Base-by-base conservation (phyloP, 1,140 invertebrate species). In the Nasonia longicornis region DNA sequence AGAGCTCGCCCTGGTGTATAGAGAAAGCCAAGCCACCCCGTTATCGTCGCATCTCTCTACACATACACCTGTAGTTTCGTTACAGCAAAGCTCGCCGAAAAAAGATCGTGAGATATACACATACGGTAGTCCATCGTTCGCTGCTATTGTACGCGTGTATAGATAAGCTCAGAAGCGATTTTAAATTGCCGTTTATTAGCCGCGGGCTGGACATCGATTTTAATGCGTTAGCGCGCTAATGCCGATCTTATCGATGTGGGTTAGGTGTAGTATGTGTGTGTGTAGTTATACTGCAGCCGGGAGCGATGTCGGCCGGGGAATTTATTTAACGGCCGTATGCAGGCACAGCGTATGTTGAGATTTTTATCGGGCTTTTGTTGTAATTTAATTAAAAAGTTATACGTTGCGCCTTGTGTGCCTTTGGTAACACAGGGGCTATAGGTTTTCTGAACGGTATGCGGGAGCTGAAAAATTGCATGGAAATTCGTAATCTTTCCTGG, bases 101-200 rank as follows among this genome's bases (percentile, higher is more conserved):
- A 58, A 58, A 58, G 7, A 20, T 58, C 45, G 6, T n/a, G 52
- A n/a, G 20, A 20, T 20, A 58, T 14, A n/a, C 1, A 58, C 20
- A 45, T 6, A 35, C 31, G 4, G 48, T 4, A 52, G 48, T 52
- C 16, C 12, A 2, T 52, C 16, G 16, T 48, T 48, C 12, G 11
- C 45, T 3, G 45, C 45, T 12, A 12, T 48, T 48, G 45, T 16
- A 48, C 10, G 45, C 4, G 45, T 16, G 12, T 16, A 1, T 1
- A 58, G 20, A 58, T 58, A 58, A 58, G 52, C 20, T 20, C 10
- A 4, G n/a, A 48, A 73, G n/a, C 71, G 14, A 73, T 73, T 73
- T 73, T 73, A 48, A 73, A 73, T 73, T 48, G 52, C 2, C 45
- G 22, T 63, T 74, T 74, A 63, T 63, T 74, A 74, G 72, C 72